Evolutionary conservation across 2,113 vertebrate species (phyloP), one percentile per base, ranked within the genome.

Genomic region (Takifugu bimaculatus): DNA sequence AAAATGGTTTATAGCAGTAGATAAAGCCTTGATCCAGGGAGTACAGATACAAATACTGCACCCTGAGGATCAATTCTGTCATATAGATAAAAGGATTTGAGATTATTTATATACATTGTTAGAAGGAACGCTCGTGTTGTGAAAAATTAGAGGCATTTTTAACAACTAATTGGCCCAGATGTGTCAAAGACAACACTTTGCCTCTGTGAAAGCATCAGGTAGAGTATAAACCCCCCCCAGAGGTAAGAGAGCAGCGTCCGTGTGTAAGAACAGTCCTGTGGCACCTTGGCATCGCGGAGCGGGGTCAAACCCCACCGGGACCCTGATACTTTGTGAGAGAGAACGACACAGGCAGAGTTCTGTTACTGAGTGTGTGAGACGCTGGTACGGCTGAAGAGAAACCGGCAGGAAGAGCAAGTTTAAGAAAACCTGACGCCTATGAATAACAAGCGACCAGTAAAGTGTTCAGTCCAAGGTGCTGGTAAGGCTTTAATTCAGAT

Each of bases 401-500:
- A 71, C 59, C 63, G 57, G 54, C 54, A 75, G 48, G 52, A 44
- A 52, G 51, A 28, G 39, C 26, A 58, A n/a, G 61, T 25, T 55
- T 64, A 59, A 55, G 32, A 74, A 74, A 63, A 49, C 42, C 45
- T 57, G 32, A 67, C 44, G 42, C 60, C 48, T 60, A 74, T 9
- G 11, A 80, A 60, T n/a, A 27, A 1, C 15, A 6, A 58, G 61
- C 43, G 13, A 26, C 26, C 3, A 2, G 66, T 63, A 57, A 54
- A 11, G 42, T 35, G 47, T 69, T 66, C 60, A 76, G 26, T 27
- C 57, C 51, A 26, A 44, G 50, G 57, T 56, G 67, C 59, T 68
- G 69, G 81, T 83, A 85, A 87, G 83, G 83, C 78, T 74, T 77
- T 58, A 68, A 65, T 70, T 68, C 72, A 39, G 28, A 26, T 52